Base-by-base conservation (phyloP, 1,140 invertebrate species). In the Platyscapa corneri region DNA sequence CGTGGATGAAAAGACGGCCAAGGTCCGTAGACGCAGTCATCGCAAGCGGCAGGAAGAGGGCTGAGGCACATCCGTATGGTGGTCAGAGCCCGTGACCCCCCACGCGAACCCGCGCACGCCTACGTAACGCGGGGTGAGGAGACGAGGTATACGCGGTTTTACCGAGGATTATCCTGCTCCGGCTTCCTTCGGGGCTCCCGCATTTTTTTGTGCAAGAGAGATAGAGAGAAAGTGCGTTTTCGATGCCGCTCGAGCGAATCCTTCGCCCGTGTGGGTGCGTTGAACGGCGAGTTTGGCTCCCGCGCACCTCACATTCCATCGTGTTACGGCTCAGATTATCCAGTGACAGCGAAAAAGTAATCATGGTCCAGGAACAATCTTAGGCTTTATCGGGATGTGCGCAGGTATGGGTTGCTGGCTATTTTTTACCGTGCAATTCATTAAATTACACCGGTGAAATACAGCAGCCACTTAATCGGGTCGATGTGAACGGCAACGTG, bases 61-160 rank as follows among this genome's bases (percentile, higher is more conserved):
- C 82, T 93, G 93, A 91, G 92, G 92, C 93, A 94, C 93, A 93
- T 94, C 93, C 93, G 93, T 93, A 93, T 91, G 92, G 92, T 94
- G 92, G 89, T 90, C 92, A 93, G 90, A 90, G 90, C 89, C 93
- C 92, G 92, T 94, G 93, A 94, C 93, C 91, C 92, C 92, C 92
- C 87, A 88, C 56, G 23, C 56, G 27, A 27, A 27, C 88, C 79
- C 84, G 83, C 81, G 83, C 83, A 42, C 86, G 76, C 86, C 80
- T 78, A 79, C 87, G 87, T 34, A 34, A 34, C 16, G 64, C 64
- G 64, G 64, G 64, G 64, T 7, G 37, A 30, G 23, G 39, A 23
- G 34, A 37, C 18, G 70, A 8, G 23, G 74, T 46, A 5, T 7
- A 8, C 90, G 89, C 87, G 91, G 91, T 90, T 93, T 92, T 92